Evolutionary conservation across 1,140 invertebrate genomes (phyloP).

Genomic region (Gonatopus flavifemur): DNA sequence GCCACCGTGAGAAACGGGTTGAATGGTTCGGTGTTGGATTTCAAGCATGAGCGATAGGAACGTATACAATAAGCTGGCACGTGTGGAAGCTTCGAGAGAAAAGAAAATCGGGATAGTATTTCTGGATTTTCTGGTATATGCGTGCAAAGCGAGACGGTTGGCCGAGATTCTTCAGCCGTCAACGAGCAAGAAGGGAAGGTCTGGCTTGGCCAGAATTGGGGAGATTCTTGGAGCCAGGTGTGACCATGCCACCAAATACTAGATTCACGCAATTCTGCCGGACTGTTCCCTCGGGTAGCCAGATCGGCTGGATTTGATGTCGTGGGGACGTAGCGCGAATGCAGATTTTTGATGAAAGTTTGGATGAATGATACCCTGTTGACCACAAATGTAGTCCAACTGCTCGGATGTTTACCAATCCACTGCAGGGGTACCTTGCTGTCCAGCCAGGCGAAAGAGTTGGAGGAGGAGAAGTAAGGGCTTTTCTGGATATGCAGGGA

Average conservation of each 20-base stretch:
- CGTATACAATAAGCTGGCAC: background rate
- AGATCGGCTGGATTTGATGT: constrained; percentile 7
- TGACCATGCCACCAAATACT: constrained; percentile 9
- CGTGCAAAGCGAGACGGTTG: background rate
- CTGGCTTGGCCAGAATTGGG: background rate
- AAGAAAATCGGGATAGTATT: background rate
- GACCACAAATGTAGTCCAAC: constrained; percentile 42
- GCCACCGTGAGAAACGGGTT: background rate
- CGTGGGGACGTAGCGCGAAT: background rate
- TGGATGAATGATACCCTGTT: constrained; percentile 44
- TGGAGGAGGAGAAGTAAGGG: background rate
- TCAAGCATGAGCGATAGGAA: too few species aligned
- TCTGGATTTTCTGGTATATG: background rate
- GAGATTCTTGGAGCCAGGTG: background rate
- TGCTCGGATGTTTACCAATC: constrained; percentile 23
- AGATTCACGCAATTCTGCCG: background rate
- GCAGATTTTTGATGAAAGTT: constrained; percentile 5
- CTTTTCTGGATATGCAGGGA: too few species aligned
- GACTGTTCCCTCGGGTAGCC: background rate
- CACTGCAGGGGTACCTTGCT: constrained; percentile 27
- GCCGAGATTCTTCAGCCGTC: background rate
- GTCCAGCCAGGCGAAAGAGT: constrained; percentile 14
- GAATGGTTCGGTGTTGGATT: background rate
- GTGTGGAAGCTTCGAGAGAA: background rate
- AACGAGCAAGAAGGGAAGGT: background rate